Evolutionary conservation across 2,113 vertebrate species (phyloP).

Genomic region (Cathartes aura): DNA sequence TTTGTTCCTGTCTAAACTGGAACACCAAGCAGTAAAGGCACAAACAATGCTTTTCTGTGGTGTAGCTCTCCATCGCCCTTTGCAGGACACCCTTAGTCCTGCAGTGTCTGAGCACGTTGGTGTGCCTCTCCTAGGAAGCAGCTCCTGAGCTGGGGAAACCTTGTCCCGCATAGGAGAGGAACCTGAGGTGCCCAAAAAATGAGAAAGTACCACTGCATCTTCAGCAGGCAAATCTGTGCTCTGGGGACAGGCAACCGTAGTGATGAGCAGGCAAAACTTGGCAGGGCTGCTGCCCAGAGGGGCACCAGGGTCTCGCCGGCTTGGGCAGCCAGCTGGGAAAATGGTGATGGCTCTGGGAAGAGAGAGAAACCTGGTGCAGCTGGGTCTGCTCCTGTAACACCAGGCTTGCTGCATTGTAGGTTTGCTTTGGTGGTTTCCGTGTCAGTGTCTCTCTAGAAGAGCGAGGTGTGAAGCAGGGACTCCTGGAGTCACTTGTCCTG

Average conservation of each 20-base stretch:
- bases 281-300: neutral
- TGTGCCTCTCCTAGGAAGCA: neutral
- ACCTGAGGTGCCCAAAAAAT: neutral
- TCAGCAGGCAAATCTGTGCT: neutral
- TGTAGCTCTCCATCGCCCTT: neutral
- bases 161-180: rapidly evolving
- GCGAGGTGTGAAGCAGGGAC: neutral
- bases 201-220: neutral
- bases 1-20: neutral
- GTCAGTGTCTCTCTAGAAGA: neutral
- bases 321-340: neutral
- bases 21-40: neutral
- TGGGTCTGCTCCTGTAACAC: neutral
- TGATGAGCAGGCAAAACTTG: neutral
- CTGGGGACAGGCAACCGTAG: rapidly evolving
- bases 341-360: neutral
- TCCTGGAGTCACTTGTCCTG: neutral
- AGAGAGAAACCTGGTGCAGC: neutral
- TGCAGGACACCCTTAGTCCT: neutral
- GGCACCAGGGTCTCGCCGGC: neutral
- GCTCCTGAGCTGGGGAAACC: neutral
- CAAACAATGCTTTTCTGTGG: rapidly evolving
- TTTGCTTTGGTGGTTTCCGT: neutral
- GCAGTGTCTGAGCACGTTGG: rapidly evolving
- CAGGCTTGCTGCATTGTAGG: neutral